Percentiles rank a stretch among this genome's conserved stretches.
Conservation (phyloP, 2,888 invertebrate species). For the Colostygia pectinataria region DNA sequence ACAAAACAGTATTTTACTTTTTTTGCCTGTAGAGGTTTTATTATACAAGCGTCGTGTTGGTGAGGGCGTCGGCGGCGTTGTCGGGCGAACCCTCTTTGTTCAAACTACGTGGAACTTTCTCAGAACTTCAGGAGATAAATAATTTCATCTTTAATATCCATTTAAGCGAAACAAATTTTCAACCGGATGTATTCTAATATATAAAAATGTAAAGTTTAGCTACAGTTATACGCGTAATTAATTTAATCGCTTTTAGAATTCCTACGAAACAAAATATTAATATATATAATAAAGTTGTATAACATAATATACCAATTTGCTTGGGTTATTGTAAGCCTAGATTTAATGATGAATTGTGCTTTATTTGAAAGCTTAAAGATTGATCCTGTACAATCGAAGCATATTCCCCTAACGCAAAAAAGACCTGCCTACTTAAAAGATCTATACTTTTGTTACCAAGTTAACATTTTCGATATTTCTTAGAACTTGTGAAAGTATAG, state of each 20-base stretch:
- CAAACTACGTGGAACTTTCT: conserved; percentile 56
- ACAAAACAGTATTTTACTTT: conserved; percentile 52
- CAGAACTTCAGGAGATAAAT: conserved; percentile 68
- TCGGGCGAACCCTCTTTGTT: conserved; percentile 62
- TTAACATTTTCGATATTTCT: conserved; percentile 7
- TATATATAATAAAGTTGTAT: no score
- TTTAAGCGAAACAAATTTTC: conserved; percentile 59
- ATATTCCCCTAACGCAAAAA: no score
- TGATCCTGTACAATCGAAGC: no score
- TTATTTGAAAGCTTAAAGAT: no score
- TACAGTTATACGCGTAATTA: conserved; percentile 42
- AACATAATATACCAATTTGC: no score
- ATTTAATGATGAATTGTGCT: no score
- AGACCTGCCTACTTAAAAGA: no score
- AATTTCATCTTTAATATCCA: conserved; percentile 74
- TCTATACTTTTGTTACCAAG: no score
- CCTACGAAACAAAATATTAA: no score
- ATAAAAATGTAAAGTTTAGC: conserved; percentile 54
- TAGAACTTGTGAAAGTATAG: conserved; percentile 1
- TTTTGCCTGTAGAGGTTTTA: conserved; percentile 55
- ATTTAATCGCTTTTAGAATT: conserved; percentile 22
- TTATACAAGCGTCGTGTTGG: conserved; percentile 42
- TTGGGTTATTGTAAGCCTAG: no score
- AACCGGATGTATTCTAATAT: conserved; percentile 38
- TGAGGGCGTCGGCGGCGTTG: conserved; percentile 37